phyloP scores from a whole-genome alignment of 2,113 vertebrate genomes.

The Phasianus colchicus region DNA sequence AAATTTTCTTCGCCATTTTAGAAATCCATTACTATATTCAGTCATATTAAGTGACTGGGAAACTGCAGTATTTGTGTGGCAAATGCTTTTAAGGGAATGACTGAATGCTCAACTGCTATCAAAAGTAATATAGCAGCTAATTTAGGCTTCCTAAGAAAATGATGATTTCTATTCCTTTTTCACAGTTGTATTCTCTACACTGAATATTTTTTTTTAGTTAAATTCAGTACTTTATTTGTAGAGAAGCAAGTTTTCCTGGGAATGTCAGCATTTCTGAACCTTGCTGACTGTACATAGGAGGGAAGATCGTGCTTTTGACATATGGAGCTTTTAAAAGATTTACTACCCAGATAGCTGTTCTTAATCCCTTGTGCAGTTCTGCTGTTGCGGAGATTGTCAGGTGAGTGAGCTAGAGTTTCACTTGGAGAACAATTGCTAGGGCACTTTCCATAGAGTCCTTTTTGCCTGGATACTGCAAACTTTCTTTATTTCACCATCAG shows the following conservation, averaged over 20 bases:
- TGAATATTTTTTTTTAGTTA: background rate
- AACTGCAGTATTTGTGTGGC: background rate
- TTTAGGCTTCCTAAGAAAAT: background rate
- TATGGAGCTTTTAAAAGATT: constrained; percentile 1
- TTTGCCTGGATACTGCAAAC: background rate
- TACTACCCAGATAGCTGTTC: background rate
- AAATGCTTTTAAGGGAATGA: background rate
- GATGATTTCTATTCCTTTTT: background rate
- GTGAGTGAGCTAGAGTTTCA: background rate
- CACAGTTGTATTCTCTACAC: background rate
- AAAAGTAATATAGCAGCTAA: background rate
- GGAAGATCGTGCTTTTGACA: background rate
- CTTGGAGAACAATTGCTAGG: background rate
- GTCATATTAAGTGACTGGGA: background rate
- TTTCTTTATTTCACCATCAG: constrained; percentile 13
- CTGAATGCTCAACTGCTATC: background rate
- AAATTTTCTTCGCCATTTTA: background rate
- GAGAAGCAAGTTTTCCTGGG: background rate
- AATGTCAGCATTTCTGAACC: background rate
- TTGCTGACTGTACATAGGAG: background rate
- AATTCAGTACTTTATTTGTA: background rate
- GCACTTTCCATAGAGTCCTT: background rate
- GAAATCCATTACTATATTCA: background rate
- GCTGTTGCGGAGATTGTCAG: background rate
- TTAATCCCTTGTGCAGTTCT: background rate